Conservation (phyloP, 1,140 invertebrate species). For the Augochlora pura region DNA sequence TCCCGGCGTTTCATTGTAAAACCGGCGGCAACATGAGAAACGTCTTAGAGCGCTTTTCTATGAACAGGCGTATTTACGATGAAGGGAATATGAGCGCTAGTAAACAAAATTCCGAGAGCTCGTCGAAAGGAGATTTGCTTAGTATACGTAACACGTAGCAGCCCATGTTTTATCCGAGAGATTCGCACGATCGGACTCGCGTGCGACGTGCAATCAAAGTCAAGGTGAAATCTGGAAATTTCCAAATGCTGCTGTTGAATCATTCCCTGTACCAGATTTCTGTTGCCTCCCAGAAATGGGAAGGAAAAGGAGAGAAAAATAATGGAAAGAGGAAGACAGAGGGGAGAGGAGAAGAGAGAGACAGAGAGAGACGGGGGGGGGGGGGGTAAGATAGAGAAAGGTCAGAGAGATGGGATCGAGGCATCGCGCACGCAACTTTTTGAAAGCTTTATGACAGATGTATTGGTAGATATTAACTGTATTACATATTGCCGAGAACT, state of each 20-base stretch:
- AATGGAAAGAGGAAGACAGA: too few species aligned
- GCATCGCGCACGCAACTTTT: constrained; percentile 12
- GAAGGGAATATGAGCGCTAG: constrained; percentile 35
- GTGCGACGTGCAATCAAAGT: constrained; percentile 59
- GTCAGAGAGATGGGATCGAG: constrained; percentile 6
- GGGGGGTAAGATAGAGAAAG: neutral
- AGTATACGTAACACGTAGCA: constrained; percentile 26
- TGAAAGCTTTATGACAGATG: constrained; percentile 2
- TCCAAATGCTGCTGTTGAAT: constrained; percentile 44
- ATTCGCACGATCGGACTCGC: constrained; percentile 49
- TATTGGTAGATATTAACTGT: neutral
- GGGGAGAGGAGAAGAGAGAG: too few species aligned
- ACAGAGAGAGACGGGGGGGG: too few species aligned
- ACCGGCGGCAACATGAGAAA: neutral
- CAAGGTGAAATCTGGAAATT: constrained; percentile 60
- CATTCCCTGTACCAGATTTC: constrained; percentile 44
- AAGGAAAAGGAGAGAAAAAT: too few species aligned
- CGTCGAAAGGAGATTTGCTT: constrained; percentile 16
- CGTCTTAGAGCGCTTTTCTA: neutral
- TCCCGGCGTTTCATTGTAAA: neutral
- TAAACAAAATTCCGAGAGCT: constrained; percentile 32
- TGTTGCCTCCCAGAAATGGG: neutral
- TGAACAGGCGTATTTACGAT: constrained; percentile 10
- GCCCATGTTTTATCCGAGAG: constrained; percentile 7
- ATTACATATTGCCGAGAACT: too few species aligned